These are phyloP conservation scores for Odocoileus hemionus DNA, from an alignment of 2,113 vertebrate species.

Conservation along the genomic window DNA sequence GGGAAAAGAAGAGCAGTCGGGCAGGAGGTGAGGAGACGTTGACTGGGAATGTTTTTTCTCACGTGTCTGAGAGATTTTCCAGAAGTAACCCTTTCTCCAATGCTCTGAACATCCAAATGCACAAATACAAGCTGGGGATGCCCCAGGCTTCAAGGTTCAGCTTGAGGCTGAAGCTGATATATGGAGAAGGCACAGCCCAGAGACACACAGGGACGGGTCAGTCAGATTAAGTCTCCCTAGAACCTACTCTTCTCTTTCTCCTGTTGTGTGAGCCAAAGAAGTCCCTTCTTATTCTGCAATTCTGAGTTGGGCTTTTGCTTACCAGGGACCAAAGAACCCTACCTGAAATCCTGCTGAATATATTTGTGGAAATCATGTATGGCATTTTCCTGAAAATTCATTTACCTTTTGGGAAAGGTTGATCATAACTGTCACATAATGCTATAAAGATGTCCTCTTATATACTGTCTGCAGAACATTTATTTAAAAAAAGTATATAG, in stretches of 20 bases:
- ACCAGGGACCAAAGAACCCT: background rate
- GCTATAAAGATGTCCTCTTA: background rate
- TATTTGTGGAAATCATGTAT: background rate
- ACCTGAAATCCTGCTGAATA: background rate
- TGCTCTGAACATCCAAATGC: background rate
- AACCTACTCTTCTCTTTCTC: background rate
- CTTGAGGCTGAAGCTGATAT: background rate
- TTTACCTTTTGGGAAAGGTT: background rate
- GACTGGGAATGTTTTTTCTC: background rate
- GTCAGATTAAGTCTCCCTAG: rapidly evolving
- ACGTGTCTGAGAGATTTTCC: constrained; percentile 34
- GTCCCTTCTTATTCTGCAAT: background rate
- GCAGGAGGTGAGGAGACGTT: background rate
- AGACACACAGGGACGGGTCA: rapidly evolving
- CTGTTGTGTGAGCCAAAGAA: rapidly evolving
- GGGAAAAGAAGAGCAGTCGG: background rate
- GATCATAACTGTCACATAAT: background rate
- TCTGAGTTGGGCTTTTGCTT: background rate
- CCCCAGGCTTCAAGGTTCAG: rapidly evolving
- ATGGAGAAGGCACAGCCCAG: rapidly evolving
- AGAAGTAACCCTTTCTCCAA: background rate
- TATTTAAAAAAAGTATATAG: background rate
- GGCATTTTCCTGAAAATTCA: background rate
- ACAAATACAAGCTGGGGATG: background rate
- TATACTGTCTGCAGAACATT: background rate